Base-by-base conservation (phyloP, 2,113 vertebrate genomes). In the Clarias batrachus region DNA sequence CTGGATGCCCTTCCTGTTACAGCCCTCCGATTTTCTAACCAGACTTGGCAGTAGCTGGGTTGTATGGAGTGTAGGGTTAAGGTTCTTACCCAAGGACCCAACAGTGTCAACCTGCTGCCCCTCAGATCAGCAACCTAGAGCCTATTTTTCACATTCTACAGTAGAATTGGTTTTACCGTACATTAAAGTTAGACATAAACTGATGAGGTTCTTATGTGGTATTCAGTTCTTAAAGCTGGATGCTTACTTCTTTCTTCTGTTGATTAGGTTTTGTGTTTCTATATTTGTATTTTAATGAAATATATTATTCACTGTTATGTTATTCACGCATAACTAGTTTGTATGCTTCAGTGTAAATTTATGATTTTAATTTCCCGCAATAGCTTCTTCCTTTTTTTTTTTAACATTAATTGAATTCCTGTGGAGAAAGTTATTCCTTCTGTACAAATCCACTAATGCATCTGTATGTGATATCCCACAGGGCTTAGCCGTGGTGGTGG, bases 381-480 rank as follows among this genome's bases (percentile, higher is more conserved):
- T 57, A 52, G 30, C 19, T 54, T 71, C 25, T 83, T 71, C 14
- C 56, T 59, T 74, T 52, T 48, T 37, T 52, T 74, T 52, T 60
- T 80, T 79, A n/a, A 27, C 48, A 68, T 70, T 30, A 62, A 86
- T 23, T 80, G 12, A 63, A 86, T 79, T 85, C 76, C 41, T 21
- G 30, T 57, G 63, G 7, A 65, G 81, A 77, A 86, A 1, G n/a
- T 16, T 7, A 86, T 82, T 76, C 56, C 76, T 68, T 54, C 52
- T 68, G n/a, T 70, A 59, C 48, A 74, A 57, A 71, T 21, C 25
- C 60, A 83, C 41, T 76, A 76, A 83, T 68, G 59, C 37, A 57
- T 82, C 57, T 57, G 27, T n/a, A 17, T 83, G 80, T 63, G 60
- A 77, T 60, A 77, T 85, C 27, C 74, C 76, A 66, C 84, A 85